These are phyloP conservation scores for Fringilla coelebs DNA, from an alignment of 2,797 vertebrate species.

Conservation along the genomic window DNA sequence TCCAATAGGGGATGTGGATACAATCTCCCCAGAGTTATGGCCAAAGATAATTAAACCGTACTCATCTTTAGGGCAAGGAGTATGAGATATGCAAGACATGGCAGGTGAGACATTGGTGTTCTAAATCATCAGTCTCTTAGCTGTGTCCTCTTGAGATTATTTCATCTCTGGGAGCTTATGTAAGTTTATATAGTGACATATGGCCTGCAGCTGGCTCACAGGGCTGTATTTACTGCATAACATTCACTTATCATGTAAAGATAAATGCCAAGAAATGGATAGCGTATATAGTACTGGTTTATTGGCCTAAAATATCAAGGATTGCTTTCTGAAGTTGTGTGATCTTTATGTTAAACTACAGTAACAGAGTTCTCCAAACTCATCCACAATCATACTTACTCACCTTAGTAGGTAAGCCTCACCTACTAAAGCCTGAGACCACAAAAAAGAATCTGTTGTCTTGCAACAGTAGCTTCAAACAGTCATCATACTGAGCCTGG, in stretches of 20 bases:
- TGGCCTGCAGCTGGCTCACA: not conserved
- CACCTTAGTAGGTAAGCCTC: not conserved
- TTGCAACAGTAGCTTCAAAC: not conserved
- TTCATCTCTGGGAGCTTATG: not conserved
- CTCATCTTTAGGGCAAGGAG: not conserved
- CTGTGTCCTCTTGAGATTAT: not conserved
- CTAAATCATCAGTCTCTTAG: not conserved
- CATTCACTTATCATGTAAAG: not conserved
- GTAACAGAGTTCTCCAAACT: not conserved
- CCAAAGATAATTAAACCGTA: not conserved
- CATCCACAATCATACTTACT: not conserved
- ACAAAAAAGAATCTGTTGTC: not conserved
- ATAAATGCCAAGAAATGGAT: not conserved
- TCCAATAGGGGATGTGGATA: not conserved
- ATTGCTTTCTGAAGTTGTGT: not conserved
- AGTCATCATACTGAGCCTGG: not conserved
- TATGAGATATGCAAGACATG: not conserved
- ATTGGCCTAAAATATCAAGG: not conserved
- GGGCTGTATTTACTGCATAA: not conserved
- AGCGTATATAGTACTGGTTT: not conserved
- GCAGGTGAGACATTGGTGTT: not conserved
- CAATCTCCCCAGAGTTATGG: not conserved
- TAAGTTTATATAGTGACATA: not conserved
- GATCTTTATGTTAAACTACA: not conserved
- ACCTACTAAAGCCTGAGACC: not conserved